Percentiles rank a stretch among this genome's conserved stretches.
These are phyloP conservation scores for Corynorhinus townsendii DNA, from an alignment of 2,113 vertebrate species.

Conservation along the genomic window DNA sequence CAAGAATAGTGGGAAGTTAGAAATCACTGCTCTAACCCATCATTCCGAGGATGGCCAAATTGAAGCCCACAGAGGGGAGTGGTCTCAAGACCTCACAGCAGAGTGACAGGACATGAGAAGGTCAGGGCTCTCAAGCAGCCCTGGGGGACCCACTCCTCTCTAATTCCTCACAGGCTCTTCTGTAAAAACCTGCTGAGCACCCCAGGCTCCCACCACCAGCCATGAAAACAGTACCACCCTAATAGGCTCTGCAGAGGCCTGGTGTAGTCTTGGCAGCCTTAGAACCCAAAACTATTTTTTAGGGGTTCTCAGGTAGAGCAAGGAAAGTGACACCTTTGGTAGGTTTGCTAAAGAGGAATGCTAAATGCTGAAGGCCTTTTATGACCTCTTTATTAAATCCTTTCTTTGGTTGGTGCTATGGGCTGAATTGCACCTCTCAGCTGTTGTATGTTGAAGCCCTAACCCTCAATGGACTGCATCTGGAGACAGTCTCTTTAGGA, in stretches of 20 bases:
- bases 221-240: no score
- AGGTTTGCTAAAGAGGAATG: background rate
- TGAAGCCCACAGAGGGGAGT: background rate
- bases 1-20: background rate
- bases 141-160: accelerated
- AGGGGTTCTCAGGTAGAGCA: background rate
- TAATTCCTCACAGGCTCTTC: background rate
- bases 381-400: background rate
- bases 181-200: background rate
- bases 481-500: background rate
- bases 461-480: background rate
- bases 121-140: background rate
- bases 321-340: background rate
- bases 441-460: background rate
- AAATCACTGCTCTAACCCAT: background rate
- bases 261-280: background rate
- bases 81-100: background rate
- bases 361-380: background rate
- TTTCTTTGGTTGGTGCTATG: background rate
- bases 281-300: background rate
- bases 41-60: background rate
- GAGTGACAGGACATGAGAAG: background rate
- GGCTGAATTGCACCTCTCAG: background rate
- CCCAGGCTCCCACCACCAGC: background rate
- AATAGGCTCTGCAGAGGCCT: background rate